Conservation (phyloP, 2,113 vertebrate species). For the Cebidichthys violaceus region DNA sequence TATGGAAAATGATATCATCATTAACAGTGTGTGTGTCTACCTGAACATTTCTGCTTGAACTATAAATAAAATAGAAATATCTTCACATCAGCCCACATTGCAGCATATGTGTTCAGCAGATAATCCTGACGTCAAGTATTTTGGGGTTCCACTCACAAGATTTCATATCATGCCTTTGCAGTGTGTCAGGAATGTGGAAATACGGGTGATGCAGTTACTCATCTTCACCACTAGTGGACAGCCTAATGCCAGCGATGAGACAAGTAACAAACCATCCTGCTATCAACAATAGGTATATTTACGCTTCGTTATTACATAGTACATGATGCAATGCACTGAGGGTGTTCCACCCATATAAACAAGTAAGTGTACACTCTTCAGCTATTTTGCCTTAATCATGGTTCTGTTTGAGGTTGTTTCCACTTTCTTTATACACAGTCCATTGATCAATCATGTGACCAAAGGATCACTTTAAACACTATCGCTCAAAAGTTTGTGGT, state of each 20-base stretch:
- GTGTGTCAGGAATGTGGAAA: neutral
- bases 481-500: no score
- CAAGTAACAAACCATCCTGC: neutral
- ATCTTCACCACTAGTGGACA: slow-evolving; percentile 60
- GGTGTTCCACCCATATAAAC: neutral
- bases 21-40: neutral
- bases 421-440: neutral
- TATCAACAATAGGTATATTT: no score
- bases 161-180: neutral
- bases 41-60: neutral
- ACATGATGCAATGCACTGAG: no score
- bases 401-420: neutral
- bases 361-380: neutral
- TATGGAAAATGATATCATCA: neutral
- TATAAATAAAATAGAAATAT: neutral
- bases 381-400: neutral
- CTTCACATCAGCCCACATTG: neutral
- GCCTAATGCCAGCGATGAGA: slow-evolving; percentile 36
- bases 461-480: no score
- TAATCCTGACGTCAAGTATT: neutral
- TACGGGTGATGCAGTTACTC: slow-evolving; percentile 34
- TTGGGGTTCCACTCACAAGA: neutral
- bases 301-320: neutral
- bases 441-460: neutral
- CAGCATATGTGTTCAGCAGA: neutral